These are phyloP conservation scores for Agrochola lota DNA, from an alignment of 2,888 invertebrate genomes.

Conservation along the genomic window DNA sequence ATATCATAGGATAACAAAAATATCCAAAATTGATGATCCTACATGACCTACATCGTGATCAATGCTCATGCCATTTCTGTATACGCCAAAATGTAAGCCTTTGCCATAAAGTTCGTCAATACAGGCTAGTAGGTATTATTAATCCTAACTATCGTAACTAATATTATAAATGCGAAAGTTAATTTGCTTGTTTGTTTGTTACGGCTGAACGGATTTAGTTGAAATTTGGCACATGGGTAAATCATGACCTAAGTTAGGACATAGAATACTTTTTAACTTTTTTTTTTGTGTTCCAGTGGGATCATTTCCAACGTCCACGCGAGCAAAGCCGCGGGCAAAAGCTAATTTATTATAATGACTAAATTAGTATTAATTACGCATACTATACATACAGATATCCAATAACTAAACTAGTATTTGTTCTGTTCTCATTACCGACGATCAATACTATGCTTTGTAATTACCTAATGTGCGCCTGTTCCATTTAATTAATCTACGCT, in stretches of 20 bases:
- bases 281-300: no score
- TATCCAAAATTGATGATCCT: not conserved
- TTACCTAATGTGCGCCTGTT: conserved; percentile 22
- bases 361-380: no score
- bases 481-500: conserved; percentile 19
- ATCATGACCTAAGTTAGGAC: no score
- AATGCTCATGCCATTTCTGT: not conserved
- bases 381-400: not conserved
- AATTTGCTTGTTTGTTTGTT: no score
- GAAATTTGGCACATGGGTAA: no score
- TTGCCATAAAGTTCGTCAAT: not conserved
- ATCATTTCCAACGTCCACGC: no score
- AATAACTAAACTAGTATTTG: conserved; percentile 19
- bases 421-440: conserved; percentile 21
- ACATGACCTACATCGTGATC: no score
- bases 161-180: not conserved
- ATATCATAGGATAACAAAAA: not conserved
- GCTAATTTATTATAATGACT: not conserved
- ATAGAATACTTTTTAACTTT: no score
- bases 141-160: not conserved
- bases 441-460: conserved; percentile 34
- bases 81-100: not conserved
- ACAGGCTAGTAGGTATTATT: not conserved
- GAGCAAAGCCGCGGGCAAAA: not conserved
- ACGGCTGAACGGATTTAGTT: no score